phyloP scores from a whole-genome alignment of 2,888 invertebrate species.

The Julus scanicus region DNA sequence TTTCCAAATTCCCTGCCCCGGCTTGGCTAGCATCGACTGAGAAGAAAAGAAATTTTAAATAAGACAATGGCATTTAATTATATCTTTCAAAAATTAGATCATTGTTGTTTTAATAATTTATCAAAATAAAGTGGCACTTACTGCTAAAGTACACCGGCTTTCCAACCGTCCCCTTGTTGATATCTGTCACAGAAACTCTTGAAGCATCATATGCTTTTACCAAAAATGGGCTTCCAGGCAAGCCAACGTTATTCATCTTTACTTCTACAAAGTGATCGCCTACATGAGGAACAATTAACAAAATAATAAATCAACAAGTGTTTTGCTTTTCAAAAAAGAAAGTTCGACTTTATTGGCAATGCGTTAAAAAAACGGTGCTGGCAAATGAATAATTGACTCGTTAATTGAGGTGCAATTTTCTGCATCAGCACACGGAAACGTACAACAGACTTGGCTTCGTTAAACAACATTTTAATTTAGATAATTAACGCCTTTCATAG shows the following conservation, averaged over 20 bases:
- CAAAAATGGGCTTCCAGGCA: slow-evolving; percentile 94
- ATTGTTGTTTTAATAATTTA: slow-evolving; percentile 53
- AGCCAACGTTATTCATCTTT: slow-evolving; percentile 77
- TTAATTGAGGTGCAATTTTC: slow-evolving; percentile 35
- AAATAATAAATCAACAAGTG: background rate
- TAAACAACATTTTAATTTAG: background rate
- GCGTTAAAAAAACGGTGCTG: background rate
- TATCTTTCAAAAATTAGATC: background rate
- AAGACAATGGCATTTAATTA: slow-evolving; percentile 2
- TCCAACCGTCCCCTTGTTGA: slow-evolving; percentile 88
- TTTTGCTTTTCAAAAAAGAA: background rate
- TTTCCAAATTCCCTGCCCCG: slow-evolving; percentile 96
- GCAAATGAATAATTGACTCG: background rate
- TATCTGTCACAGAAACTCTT: slow-evolving; percentile 93
- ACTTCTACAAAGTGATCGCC: slow-evolving; percentile 92
- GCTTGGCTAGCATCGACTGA: slow-evolving; percentile 72
- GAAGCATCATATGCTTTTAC: slow-evolving; percentile 96
- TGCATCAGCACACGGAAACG: background rate
- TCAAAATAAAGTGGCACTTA: slow-evolving; percentile 67
- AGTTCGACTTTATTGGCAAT: background rate
- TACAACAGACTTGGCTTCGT: background rate
- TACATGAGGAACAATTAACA: slow-evolving; percentile 60
- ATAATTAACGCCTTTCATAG: background rate
- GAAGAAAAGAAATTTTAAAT: too few relatives aligned
- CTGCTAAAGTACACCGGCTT: slow-evolving; percentile 95